A percentile compares a stretch with the other conserved stretches of the same genome.
phyloP scores from a whole-genome alignment of 1,140 invertebrate species.

The Glossosoma conforme region DNA sequence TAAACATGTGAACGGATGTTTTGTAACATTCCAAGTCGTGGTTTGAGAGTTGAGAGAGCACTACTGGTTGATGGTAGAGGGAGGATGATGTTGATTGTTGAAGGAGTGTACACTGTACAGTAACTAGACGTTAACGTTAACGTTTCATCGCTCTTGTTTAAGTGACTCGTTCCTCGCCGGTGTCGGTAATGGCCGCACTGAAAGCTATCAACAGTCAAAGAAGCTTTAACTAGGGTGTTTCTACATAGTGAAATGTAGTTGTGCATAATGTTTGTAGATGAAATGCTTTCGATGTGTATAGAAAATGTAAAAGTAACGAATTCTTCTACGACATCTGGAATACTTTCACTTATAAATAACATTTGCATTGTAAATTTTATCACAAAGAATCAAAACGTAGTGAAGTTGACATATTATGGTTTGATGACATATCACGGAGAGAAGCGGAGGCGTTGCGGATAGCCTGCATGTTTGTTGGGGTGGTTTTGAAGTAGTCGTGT shows the following conservation, averaged over 20 bases:
- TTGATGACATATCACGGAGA: conserved; percentile 29
- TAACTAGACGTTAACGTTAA: too few relatives aligned
- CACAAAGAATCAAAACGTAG: conserved; percentile 22
- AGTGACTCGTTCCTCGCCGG: too few relatives aligned
- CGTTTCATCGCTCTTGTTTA: too few relatives aligned
- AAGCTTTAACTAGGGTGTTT: conserved; percentile 31
- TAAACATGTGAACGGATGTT: too few relatives aligned
- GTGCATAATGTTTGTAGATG: conserved; percentile 30
- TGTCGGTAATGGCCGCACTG: too few relatives aligned
- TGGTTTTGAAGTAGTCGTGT: conserved; percentile 13
- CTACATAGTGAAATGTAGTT: conserved; percentile 26
- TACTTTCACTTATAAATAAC: conserved; percentile 17
- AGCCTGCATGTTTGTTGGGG: conserved; percentile 17
- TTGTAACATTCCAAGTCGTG: too few relatives aligned
- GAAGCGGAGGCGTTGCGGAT: conserved; percentile 17
- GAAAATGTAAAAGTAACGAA: conserved; percentile 27
- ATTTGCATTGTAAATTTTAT: conserved; percentile 26
- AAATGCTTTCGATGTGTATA: conserved; percentile 32
- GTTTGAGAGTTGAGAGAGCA: too few relatives aligned
- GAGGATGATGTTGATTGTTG: too few relatives aligned
- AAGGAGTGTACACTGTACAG: too few relatives aligned
- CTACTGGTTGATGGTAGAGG: too few relatives aligned
- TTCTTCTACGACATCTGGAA: conserved; percentile 14
- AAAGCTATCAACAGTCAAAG: conserved; percentile 22
- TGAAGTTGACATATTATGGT: conserved; percentile 17